Base-by-base conservation (phyloP, 2,888 invertebrate genomes). In the Drosophila setosimentum region DNA sequence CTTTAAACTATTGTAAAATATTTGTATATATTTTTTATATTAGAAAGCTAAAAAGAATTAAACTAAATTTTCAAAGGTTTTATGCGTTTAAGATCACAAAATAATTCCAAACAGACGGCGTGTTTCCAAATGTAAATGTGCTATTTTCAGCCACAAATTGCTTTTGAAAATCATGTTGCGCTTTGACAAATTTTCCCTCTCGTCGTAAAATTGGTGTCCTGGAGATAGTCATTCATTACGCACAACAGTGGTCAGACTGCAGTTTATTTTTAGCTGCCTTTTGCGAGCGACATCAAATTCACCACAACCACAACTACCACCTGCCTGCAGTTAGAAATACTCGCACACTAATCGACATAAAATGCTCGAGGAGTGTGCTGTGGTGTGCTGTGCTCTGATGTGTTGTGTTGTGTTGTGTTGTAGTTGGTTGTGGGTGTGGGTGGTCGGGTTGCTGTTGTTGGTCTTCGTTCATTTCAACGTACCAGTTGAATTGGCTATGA, bases 261-360 rank as follows among this genome's bases (percentile, higher is more conserved):
- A 71, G 58, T 84, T 68, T 73, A 73, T 80, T 77, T 89, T 74
- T 71, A 71, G 83, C 63, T 33, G 49, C 30, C 50, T 62, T 70
- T 74, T 79, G 70, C 64, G 60, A 54, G 58, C 63, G n/a, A 10
- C 35, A 45, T 45, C 55, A 65, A 72, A 57, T 76, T 72, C 29
- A 82, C 59, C 40, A 73, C 57, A 35, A 59, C 29, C 53, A 35
- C 16, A 8, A 18, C 35, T 33, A 57, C 29, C 83, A 83, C 73
- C 84, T 86, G 90, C n/a, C 48, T 42, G 58, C 58, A 49, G 60
- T 21, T 57, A 13, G 50, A 48, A 40, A 53, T 30, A 16, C 48
- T 50, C 40, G 49, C 62, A 51, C 13, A 49, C 27, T 49, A 51
- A 69, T 66, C 24, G 49, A 68, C 18, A 55, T 35, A 30, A 27